Conservation (phyloP, 2,113 vertebrate genomes). For the Centropus bengalensis region DNA sequence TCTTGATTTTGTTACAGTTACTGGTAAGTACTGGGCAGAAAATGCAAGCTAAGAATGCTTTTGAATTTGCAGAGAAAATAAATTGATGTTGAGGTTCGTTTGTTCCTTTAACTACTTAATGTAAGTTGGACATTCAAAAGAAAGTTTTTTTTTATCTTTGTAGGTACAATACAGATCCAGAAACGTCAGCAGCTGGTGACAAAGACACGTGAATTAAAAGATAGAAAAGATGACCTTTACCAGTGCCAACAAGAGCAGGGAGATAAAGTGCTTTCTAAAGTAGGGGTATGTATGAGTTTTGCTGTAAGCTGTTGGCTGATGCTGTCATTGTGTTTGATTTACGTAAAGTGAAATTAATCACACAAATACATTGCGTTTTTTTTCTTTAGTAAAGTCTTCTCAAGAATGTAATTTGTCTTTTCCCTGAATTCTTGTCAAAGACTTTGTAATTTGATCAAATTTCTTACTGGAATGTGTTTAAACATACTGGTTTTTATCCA, state of each 20-base stretch:
- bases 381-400: neutral
- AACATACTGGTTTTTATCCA: neutral
- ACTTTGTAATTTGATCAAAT: neutral
- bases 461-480: neutral
- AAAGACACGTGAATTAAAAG: constrained; percentile 73
- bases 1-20: neutral
- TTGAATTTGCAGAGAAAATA: neutral
- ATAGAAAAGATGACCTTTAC: constrained; percentile 76
- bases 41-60: neutral
- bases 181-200: constrained; percentile 81
- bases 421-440: neutral
- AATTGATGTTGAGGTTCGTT: neutral
- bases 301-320: neutral
- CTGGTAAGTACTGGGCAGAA: neutral
- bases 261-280: constrained; percentile 64
- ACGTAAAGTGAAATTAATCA: neutral
- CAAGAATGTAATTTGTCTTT: neutral
- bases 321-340: neutral
- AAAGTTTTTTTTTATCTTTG: constrained; percentile 26
- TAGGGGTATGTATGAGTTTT: constrained; percentile 48
- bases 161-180: constrained; percentile 88
- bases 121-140: neutral
- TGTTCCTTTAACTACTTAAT: neutral
- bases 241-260: constrained; percentile 76
- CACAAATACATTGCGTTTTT: neutral